phyloP scores from a whole-genome alignment of 2,888 invertebrate species.

The Drosophila mettleri region DNA sequence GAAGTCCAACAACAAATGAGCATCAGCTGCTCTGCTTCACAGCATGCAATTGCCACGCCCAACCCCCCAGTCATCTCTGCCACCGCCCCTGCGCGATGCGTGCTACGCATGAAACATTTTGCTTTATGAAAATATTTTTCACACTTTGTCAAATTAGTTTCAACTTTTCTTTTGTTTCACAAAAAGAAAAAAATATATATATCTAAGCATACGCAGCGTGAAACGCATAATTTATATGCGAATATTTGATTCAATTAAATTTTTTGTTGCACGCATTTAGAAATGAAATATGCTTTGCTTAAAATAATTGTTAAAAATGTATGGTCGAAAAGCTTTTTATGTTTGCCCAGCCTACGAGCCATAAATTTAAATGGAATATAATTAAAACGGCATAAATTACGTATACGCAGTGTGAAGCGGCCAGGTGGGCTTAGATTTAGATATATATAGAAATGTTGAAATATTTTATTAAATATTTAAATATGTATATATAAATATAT shows the following conservation, averaged over 20 bases:
- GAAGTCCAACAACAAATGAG: slow-evolving; percentile 55
- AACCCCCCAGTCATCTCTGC: too few species aligned
- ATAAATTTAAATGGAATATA: background rate
- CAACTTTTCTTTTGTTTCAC: slow-evolving; percentile 33
- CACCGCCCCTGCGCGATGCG: too few species aligned
- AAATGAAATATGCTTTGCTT: background rate
- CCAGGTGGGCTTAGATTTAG: too few species aligned
- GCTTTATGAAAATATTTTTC: slow-evolving; percentile 78
- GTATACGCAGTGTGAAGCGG: background rate
- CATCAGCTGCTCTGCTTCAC: slow-evolving; percentile 71
- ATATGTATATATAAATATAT: too few species aligned
- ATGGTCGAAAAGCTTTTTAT: background rate
- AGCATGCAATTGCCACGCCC: slow-evolving; percentile 39
- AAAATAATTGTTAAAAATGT: slow-evolving; percentile 4
- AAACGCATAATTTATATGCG: slow-evolving; percentile 14
- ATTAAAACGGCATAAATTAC: background rate
- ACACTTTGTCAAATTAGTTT: slow-evolving; percentile 68
- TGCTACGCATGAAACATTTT: slow-evolving; percentile 41
- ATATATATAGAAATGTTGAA: background rate
- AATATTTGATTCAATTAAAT: background rate
- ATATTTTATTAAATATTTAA: background rate
- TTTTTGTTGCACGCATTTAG: background rate
- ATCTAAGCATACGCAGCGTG: slow-evolving; percentile 17
- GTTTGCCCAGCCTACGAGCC: background rate
- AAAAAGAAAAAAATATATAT: too few species aligned